Evolutionary conservation across 2,113 vertebrate species (phyloP), one percentile per base, ranked within the genome.

Genomic region (Nothocercus julius): DNA sequence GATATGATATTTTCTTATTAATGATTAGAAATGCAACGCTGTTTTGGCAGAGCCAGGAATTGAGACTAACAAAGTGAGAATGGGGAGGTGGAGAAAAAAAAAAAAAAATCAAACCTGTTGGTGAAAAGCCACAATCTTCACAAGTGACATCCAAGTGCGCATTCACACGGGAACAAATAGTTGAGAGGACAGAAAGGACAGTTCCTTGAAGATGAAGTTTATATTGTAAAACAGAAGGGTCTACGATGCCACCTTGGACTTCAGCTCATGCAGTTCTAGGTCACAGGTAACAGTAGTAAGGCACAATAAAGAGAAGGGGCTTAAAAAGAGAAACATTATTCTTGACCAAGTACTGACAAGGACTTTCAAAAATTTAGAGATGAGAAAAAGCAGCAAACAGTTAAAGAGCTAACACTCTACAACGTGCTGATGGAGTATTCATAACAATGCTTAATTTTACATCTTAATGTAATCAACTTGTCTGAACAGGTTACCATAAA

Each of bases 361-460:
- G 54, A 82, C 75, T 96, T 96, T 34, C 32, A 95, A 86, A 97
- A 95, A 83, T 91, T 92, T 87, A 88, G 75, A 90, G 89, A 67
- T 66, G 64, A 91, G 51, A 87, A 77, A 92, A 40, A 93, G 19
- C 92, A 94, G 94, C 22, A 78, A 96, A 96, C 85, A 82, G 81
- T 85, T 96, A 87, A 92, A 86, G 18, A 79, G 85, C 78, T 92
- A 92, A 94, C 59, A 45, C 45, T 49, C 68, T 88, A 89, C 75
- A 68, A 68, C 90, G 82, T 36, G 8, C 69, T 80, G 69, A 77
- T 63, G 68, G 77, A 77, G 73, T 67, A 66, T 83, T 94, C 86
- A 90, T 96, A 95, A 96, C 85, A 93, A 51, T 69, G 42, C 80
- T 95, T 97, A 82, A 93, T 85, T 87, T 89, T 76, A 73, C 9